A percentile compares a stretch with the other conserved stretches of the same genome.
Evolutionary conservation across 2,113 vertebrate species (phyloP).

Genomic region (Tetraodon nigroviridis): DNA sequence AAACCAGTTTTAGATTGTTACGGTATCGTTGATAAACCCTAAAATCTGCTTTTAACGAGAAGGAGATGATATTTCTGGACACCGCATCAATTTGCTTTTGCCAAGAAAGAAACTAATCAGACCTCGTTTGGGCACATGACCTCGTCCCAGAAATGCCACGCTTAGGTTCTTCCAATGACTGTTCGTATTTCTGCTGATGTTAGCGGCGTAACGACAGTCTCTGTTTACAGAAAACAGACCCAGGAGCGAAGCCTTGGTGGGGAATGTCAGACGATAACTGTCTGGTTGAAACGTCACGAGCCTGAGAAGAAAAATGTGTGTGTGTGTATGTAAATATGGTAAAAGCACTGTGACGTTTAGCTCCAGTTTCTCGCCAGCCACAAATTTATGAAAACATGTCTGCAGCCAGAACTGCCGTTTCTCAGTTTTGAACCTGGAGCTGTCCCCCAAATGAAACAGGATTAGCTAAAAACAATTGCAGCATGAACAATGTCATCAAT

Average conservation of each 20-base stretch:
- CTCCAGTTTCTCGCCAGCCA: no score
- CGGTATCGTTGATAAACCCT: no score
- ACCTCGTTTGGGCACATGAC: no score
- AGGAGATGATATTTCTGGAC: no score
- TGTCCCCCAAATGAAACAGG: no score
- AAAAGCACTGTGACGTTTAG: no score
- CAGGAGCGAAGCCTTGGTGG: slow-evolving; percentile 45
- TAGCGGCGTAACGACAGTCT: slow-evolving; percentile 43
- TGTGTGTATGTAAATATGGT: neutral
- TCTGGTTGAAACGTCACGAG: slow-evolving; percentile 21
- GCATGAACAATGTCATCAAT: neutral
- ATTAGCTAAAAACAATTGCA: slow-evolving; percentile 3
- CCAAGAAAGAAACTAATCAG: neutral
- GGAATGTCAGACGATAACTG: slow-evolving; percentile 59
- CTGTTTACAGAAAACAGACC: slow-evolving; percentile 66
- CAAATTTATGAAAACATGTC: slow-evolving; percentile 4
- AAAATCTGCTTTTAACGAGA: no score
- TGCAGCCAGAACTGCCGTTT: no score
- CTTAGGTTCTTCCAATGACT: neutral
- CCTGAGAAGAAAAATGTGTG: neutral
- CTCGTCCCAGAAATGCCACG: slow-evolving; percentile 1
- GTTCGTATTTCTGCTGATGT: slow-evolving; percentile 36
- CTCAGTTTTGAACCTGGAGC: no score
- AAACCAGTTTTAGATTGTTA: no score
- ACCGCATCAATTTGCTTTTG: neutral